phyloP scores from a whole-genome alignment of 1,140 invertebrate genomes.

The Leptinotarsa defecta region DNA sequence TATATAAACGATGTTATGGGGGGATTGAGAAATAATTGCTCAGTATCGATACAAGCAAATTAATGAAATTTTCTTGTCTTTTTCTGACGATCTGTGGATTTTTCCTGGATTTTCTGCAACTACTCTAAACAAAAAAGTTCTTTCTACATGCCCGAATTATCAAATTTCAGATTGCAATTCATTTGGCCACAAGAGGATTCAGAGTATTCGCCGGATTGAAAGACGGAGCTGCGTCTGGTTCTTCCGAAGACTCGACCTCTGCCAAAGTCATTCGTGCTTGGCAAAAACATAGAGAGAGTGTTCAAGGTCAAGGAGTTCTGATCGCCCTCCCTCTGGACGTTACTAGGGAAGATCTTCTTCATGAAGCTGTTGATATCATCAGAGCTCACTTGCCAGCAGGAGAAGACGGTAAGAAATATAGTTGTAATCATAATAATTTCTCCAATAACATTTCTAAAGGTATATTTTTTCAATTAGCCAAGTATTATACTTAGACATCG shows the following conservation, averaged over 20 bases:
- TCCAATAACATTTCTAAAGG: too few relatives aligned
- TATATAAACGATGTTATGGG: too few relatives aligned
- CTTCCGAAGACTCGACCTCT: slow-evolving; percentile 60
- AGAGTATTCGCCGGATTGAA: slow-evolving; percentile 77
- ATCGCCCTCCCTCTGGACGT: slow-evolving; percentile 76
- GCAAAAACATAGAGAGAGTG: slow-evolving; percentile 58
- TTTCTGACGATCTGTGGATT: too few relatives aligned
- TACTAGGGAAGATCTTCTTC: slow-evolving; percentile 77
- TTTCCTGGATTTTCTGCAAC: too few relatives aligned
- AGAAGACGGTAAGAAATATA: slow-evolving; percentile 68
- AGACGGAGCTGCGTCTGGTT: slow-evolving; percentile 60
- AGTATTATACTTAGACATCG: too few relatives aligned
- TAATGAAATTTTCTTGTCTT: too few relatives aligned
- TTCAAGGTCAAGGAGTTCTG: slow-evolving; percentile 61
- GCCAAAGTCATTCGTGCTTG: slow-evolving; percentile 66
- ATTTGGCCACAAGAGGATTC: slow-evolving; percentile 70
- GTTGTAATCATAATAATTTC: too few relatives aligned
- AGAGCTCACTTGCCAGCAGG: slow-evolving; percentile 79
- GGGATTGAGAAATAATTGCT: too few relatives aligned
- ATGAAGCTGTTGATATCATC: slow-evolving; percentile 75
- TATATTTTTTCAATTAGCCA: too few relatives aligned
- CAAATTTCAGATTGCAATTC: slow-evolving; percentile 61
- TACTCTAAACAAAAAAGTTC: too few relatives aligned
- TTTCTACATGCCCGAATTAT: too few relatives aligned
- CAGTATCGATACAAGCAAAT: too few relatives aligned